Evolutionary conservation across 2,113 vertebrate genomes (phyloP), one percentile per base, ranked within the genome.

Genomic region (Rana temporaria): DNA sequence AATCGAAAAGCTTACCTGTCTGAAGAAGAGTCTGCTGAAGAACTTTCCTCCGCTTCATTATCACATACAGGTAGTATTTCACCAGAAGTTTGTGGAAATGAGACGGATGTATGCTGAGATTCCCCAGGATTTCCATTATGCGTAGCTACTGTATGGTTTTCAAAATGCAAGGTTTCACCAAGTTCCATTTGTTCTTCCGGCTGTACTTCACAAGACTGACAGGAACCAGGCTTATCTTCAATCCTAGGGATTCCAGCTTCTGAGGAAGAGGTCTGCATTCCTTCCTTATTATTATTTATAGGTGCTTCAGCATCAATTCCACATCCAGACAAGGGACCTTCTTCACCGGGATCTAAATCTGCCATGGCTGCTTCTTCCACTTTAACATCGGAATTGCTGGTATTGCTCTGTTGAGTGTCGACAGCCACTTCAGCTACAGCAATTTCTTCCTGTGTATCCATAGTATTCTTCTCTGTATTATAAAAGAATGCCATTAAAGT

Each of bases 1-100:
- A 30, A 2, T 30, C 3, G 26, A 30, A 30, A 48, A 48, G 18
- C 77, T 9, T 59, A 79, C 77, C 77, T 79, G 77, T 79, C 77
- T 24, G 77, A 79, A 2, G 77, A 79, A 5, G 77, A 79, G 19
- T 79, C 64, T 38, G 38, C 64, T 9, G 52, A 68, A 57, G 76
- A 67, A 19, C 77, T 79, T 22, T 57, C 64, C 38, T 24, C 64
- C 9, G 14, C 14, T 55, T 20, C 19, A 30, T 55, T 9, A 67
- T 14, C 42, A 1, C 3, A 18, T n/a, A 9, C 24, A 19, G 22
- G 2, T 1, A 18, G 16, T 16, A 57, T 30, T 30, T 20, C 17
- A 69, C 11, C 26, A 42, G 8, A 59, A 68, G 14, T 5, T 17
- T 18, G 52, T 9, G 17, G 30, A n/a, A 18, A 38, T n/a, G 8